Base-by-base conservation (phyloP, 1,140 invertebrate species). In the Anadara kagoshimensis region DNA sequence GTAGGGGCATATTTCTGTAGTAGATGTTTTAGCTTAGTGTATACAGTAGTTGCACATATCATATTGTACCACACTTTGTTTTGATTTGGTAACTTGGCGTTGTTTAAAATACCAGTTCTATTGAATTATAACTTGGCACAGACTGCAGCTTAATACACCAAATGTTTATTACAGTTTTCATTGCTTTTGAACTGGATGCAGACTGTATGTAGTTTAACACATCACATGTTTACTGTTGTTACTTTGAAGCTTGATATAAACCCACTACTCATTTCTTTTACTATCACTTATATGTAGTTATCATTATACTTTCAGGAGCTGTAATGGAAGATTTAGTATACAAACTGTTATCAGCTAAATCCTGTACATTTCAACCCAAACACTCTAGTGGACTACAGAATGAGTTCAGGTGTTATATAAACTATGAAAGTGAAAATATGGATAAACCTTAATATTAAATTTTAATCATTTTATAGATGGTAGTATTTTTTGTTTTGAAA, bases 311-410 rank as follows among this genome's bases (percentile, higher is more conserved):
- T 90, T 90, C 78, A 94, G 94, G 94, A 51, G 92, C 93, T 63
- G 88, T 95, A 0, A 97, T 97, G 93, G 91, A 92, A 76, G 91
- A 94, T 16, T 87, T 93, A 78, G 93, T 93, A 0, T 83, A 91
- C 18, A 91, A 90, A 76, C 82, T 94, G n/a, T 87, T 98, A 29
- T 85, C 91, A 68, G 85, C 95, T 4, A 92, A 91, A 83, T 76
- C 72, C 43, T 94, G 92, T 77, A 83, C 86, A 20, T 98, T 97
- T 89, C 85, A 91, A 83, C 97, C 96, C 3, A 90, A 91, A 64
- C 97, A 98, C 90, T 92, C 92, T 78, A 96, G 95, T 80, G 96
- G 97, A 90, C 92, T 98, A 82, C 95, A 94, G 0, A 98, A 98
- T 91, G 94, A 97, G 89, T 98, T 98, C 90, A 92, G 91, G 51